These are phyloP conservation scores for Podotricha telesiphe DNA, from an alignment of 2,888 invertebrate species.

Conservation along the genomic window DNA sequence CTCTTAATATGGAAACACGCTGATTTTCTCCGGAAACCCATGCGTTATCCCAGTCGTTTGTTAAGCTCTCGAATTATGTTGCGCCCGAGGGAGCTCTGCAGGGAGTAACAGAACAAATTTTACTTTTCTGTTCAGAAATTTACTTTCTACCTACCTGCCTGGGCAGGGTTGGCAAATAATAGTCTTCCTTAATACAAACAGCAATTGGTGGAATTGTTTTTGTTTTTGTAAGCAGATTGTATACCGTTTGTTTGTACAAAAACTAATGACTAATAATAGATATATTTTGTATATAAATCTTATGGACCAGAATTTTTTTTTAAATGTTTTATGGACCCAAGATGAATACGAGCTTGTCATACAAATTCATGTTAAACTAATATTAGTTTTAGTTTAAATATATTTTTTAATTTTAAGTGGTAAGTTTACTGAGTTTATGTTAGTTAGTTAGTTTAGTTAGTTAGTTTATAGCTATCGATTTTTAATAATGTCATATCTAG, in stretches of 20 bases:
- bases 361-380: too few species aligned
- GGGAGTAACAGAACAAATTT: conserved; percentile 61
- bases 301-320: too few species aligned
- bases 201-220: conserved; percentile 43
- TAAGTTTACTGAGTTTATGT: too few species aligned
- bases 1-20: conserved; percentile 52
- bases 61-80: conserved; percentile 69
- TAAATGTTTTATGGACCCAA: too few species aligned
- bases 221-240: conserved; percentile 36
- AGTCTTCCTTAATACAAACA: conserved; percentile 46
- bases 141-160: conserved; percentile 51
- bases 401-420: too few species aligned
- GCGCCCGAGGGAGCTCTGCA: conserved; percentile 62
- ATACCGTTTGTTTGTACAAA: conserved; percentile 27
- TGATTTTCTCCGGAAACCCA: conserved; percentile 60
- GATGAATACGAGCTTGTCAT: too few species aligned
- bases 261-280: conserved; percentile 10
- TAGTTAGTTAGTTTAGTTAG: too few species aligned
- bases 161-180: conserved; percentile 46
- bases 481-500: conserved; percentile 27
- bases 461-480: conserved; percentile 7
- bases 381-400: too few species aligned
- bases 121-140: conserved; percentile 55
- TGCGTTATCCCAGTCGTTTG: conserved; percentile 65
- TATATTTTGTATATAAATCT: conserved; percentile 9